Percentiles rank a stretch among this genome's conserved stretches.
Evolutionary conservation across 2,888 invertebrate species (phyloP).

Genomic region (Drosophila kuntzei): DNA sequence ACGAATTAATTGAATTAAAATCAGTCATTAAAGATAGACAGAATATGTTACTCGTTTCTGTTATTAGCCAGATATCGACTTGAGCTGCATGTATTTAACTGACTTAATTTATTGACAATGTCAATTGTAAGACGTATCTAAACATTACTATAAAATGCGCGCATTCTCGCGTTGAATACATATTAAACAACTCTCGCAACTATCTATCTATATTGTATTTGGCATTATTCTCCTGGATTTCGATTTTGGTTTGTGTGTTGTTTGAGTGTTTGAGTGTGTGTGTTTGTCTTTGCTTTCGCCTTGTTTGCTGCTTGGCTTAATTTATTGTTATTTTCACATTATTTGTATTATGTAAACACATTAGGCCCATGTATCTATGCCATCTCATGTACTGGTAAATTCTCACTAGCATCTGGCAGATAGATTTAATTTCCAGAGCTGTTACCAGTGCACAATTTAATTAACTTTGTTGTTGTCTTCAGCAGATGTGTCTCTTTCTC

Average conservation of each 20-base stretch:
- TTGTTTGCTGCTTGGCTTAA: slow-evolving; percentile 62
- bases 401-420: slow-evolving; percentile 36
- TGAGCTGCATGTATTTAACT: no score
- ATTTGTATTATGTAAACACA: slow-evolving; percentile 75
- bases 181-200: slow-evolving; percentile 33
- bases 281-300: slow-evolving; percentile 38
- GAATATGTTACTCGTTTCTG: no score
- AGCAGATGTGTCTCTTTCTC: slow-evolving; percentile 39
- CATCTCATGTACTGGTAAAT: slow-evolving; percentile 25
- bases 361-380: slow-evolving; percentile 49
- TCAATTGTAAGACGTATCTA: not conserved
- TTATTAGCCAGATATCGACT: no score
- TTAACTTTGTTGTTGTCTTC: slow-evolving; percentile 66
- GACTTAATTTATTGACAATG: not conserved
- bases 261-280: slow-evolving; percentile 23
- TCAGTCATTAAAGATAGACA: no score
- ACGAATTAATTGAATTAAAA: no score
- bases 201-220: slow-evolving; percentile 24
- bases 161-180: not conserved
- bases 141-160: slow-evolving; percentile 1
- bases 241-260: slow-evolving; percentile 36
- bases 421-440: slow-evolving; percentile 64
- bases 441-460: slow-evolving; percentile 65
- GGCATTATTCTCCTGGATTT: slow-evolving; percentile 32
- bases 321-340: slow-evolving; percentile 76